Percentiles rank a stretch among this genome's conserved stretches.
Conservation (phyloP, 2,113 vertebrate genomes). For the Balaenoptera acutorostrata region DNA sequence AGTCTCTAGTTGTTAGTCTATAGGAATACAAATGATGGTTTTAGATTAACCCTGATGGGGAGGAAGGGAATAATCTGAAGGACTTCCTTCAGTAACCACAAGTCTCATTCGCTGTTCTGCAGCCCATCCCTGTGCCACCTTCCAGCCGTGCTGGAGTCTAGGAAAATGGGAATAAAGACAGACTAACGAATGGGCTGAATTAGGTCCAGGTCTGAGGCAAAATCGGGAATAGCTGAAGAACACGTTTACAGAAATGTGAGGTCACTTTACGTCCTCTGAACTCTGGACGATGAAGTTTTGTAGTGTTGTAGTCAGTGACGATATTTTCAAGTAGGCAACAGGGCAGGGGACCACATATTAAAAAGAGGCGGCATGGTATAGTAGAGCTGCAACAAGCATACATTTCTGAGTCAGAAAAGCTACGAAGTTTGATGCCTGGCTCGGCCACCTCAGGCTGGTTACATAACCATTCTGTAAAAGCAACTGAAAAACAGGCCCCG, state of each 20-base stretch:
- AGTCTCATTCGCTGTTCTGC: not conserved
- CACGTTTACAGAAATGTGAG: not conserved
- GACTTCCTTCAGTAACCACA: not conserved
- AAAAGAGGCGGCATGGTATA: not conserved
- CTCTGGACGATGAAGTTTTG: not conserved
- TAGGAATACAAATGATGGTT: not conserved
- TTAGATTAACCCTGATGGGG: not conserved
- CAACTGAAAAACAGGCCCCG: too few species aligned
- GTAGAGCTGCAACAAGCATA: not conserved
- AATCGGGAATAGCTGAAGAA: not conserved
- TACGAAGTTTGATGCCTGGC: not conserved
- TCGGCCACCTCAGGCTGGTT: not conserved
- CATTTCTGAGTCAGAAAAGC: not conserved
- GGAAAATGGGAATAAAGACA: not conserved
- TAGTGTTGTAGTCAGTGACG: not conserved
- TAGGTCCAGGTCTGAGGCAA: too few species aligned
- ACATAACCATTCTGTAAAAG: not conserved
- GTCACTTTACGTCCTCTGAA: not conserved
- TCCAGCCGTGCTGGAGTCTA: not conserved
- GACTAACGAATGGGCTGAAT: too few species aligned
- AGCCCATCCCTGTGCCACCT: not conserved
- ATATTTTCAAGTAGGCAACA: not conserved
- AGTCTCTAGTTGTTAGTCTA: not conserved
- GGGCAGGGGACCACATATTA: not conserved
- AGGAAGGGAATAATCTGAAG: not conserved